Percentiles rank a stretch among this genome's conserved stretches.
phyloP scores from a whole-genome alignment of 2,797 vertebrate species.

The Rhadinocentrus ornatus region DNA sequence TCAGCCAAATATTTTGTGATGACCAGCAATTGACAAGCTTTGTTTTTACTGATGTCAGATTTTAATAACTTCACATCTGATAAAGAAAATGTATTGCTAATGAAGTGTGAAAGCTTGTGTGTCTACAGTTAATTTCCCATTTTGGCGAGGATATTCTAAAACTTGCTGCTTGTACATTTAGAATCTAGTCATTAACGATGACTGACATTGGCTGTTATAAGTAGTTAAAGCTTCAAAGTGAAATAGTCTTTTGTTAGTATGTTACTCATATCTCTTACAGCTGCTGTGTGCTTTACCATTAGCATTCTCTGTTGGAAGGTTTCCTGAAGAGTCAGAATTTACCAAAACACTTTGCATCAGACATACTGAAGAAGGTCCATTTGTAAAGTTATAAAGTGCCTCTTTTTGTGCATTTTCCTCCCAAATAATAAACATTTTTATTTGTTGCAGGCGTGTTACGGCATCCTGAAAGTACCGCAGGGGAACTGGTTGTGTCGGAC shows the following conservation, averaged over 20 bases:
- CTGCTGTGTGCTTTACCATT: neutral
- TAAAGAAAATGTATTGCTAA: too few relatives aligned
- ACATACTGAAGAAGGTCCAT: neutral
- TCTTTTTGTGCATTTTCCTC: neutral
- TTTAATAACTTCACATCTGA: neutral
- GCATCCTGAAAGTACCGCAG: conserved; percentile 95
- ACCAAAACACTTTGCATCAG: neutral
- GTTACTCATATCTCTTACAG: neutral
- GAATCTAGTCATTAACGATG: neutral
- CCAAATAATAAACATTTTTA: neutral
- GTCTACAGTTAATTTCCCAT: too few relatives aligned
- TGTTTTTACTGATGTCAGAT: too few relatives aligned
- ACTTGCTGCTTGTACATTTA: neutral
- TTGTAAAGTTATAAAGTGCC: neutral
- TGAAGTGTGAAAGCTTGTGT: too few relatives aligned
- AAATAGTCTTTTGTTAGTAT: neutral
- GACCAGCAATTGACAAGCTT: neutral
- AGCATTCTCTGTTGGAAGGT: neutral
- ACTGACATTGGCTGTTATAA: neutral
- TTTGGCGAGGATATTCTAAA: neutral
- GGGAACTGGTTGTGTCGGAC: conserved; percentile 97
- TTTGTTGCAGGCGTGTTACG: conserved; percentile 90
- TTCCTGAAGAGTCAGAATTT: neutral
- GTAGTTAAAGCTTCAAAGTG: neutral
- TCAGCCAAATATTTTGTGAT: neutral